Base-by-base conservation (phyloP, 1,140 invertebrate genomes). In the Drosophila paulistorum region DNA sequence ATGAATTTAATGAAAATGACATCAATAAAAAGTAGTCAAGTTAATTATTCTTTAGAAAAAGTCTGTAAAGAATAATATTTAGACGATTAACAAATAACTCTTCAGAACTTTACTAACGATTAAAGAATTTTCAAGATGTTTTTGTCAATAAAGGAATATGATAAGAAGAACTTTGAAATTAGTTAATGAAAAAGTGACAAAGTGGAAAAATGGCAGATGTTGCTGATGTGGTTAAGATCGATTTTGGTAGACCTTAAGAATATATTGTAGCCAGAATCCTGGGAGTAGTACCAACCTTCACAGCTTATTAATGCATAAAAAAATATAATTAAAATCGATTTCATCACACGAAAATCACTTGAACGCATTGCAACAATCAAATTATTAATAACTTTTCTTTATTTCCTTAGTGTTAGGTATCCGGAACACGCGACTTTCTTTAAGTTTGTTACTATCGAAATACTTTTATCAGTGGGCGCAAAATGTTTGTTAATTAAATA, bases 401-500 rank as follows among this genome's bases (percentile, higher is more conserved):
- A 1, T 3, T 17, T 45, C 7, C n/a, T 35, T 23, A 41, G 23
- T 39, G 13, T 7, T 35, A 62, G 64, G 54, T 74, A 77, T 77
- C 68, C 65, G 59, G 13, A 65, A 45, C 51, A 17, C 39, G 71
- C 54, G 61, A 77, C 57, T 76, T 77, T 55, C 60, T 63, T 70
- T 57, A 20, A 11, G n/a, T 62, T 65, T 72, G 78, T 69, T 65
- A 42, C 75, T 60, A 70, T n/a, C 73, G 55, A 26, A 7, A 39
- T 6, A 30, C 54, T 55, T 57, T 81, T 81, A 81, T 76, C 74
- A 70, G 60, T 76, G 54, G 57, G 65, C 51, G 62, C 35, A 76
- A 39, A 75, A 76, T 64, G 62, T 76, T 62, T 39, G 17, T 85
- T 85, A 85, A 85, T 85, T 85, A 78, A 68, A 39, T 13, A 60